phyloP scores from a whole-genome alignment of 64 coral and sea anemone species.

The Stichodactyla helianthus region DNA sequence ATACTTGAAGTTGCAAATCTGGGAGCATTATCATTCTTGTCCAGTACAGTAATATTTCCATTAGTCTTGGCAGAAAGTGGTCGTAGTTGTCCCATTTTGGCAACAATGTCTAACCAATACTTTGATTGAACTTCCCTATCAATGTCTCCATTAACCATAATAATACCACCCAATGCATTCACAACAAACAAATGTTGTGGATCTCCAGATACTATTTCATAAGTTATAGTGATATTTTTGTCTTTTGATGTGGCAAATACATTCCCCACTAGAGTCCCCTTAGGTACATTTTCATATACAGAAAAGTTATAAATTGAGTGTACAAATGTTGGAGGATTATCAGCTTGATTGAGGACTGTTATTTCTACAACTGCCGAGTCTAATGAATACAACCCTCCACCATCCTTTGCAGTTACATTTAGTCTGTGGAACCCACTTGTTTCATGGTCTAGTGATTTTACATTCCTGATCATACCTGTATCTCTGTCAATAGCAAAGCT shows the following conservation, averaged over 20 bases:
- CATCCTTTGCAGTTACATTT: constrained; percentile 48
- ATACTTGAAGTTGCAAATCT: constrained; percentile 53
- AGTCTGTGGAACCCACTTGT: constrained; percentile 62
- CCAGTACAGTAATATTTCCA: constrained; percentile 58
- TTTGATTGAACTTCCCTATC: constrained; percentile 69
- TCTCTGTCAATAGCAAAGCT: constrained; percentile 58
- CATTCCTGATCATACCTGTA: constrained; percentile 60
- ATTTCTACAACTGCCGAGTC: constrained; percentile 63
- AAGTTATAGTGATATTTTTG: constrained; percentile 51
- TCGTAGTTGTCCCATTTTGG: constrained; percentile 60
- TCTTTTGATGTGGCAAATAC: constrained; percentile 66
- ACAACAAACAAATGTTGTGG: constrained; percentile 51
- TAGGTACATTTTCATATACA: constrained; percentile 75
- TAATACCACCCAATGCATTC: constrained; percentile 69
- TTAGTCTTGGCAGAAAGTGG: constrained; percentile 58
- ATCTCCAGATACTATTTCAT: constrained; percentile 82
- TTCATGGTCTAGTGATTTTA: constrained; percentile 41
- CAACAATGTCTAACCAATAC: constrained; percentile 51
- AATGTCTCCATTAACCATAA: constrained; percentile 68
- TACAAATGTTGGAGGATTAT: constrained; percentile 67
- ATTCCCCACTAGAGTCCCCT: constrained; percentile 63
- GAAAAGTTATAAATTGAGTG: constrained; percentile 75
- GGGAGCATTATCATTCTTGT: constrained; percentile 78
- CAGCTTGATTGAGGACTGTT: constrained; percentile 66
- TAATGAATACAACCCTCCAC: constrained; percentile 42